Evolutionary conservation across 30 jellyfish, hydroid and myxozoan genomes (phyloP).

Genomic region (Catostylus mosaicus): DNA sequence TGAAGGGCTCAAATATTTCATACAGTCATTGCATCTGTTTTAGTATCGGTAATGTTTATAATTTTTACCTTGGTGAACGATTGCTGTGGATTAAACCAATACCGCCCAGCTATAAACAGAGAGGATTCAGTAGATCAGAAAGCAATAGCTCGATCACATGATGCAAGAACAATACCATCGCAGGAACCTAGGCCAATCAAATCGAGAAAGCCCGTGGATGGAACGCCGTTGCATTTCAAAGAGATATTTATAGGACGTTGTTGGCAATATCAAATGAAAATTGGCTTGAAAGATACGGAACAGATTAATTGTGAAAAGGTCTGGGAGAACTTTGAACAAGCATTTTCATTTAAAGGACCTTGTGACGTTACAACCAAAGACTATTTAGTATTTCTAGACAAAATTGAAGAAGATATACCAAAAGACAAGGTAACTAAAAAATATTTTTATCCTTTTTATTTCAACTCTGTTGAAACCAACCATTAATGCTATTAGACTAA

Average conservation of each 20-base stretch:
- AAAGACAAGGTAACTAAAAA: constrained; percentile 61
- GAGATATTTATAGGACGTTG: constrained; percentile 92
- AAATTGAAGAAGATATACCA: constrained; percentile 88
- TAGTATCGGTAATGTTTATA: neutral
- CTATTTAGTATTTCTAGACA: constrained; percentile 66
- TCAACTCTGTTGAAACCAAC: too few relatives aligned
- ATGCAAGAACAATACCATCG: neutral
- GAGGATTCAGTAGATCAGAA: neutral
- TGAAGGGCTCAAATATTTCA: too few relatives aligned
- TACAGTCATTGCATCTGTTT: too few relatives aligned
- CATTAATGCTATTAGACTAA: too few relatives aligned
- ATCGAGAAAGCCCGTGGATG: constrained; percentile 58
- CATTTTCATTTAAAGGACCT: constrained; percentile 92
- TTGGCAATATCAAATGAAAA: constrained; percentile 84
- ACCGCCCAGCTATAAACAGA: neutral
- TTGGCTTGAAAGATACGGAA: constrained; percentile 62
- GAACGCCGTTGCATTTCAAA: constrained; percentile 81
- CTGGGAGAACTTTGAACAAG: constrained; percentile 75
- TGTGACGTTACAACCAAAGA: constrained; percentile 81
- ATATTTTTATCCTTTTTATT: neutral
- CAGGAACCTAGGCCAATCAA: constrained; percentile 49
- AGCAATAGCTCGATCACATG: neutral
- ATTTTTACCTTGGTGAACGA: neutral
- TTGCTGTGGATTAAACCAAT: neutral
- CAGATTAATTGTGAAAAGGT: constrained; percentile 75